These are phyloP conservation scores for Chionis minor DNA, from an alignment of 2,113 vertebrate species.

Conservation along the genomic window DNA sequence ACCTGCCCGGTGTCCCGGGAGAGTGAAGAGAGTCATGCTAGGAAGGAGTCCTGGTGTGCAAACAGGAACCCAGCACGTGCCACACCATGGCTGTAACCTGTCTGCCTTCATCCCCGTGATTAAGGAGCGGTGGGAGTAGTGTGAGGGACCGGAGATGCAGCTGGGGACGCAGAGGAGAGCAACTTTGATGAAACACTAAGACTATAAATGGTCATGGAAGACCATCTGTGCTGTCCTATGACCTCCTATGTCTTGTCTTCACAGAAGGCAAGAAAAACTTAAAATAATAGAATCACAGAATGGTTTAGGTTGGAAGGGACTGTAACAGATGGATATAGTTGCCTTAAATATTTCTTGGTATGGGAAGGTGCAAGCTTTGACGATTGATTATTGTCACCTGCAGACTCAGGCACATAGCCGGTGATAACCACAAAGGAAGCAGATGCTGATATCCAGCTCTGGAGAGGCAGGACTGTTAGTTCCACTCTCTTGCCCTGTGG, in stretches of 20 bases:
- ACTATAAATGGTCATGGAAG: not conserved
- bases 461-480: no score
- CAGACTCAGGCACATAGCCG: no score
- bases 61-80: not conserved
- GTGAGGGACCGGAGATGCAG: not conserved
- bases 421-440: no score
- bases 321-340: no score
- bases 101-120: not conserved
- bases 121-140: not conserved
- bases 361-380: no score
- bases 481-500: no score
- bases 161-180: not conserved
- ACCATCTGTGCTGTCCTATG: accelerated
- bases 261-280: not conserved
- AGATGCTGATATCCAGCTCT: no score
- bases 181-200: not conserved
- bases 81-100: not conserved
- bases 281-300: not conserved
- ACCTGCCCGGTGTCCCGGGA: not conserved
- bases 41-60: not conserved
- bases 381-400: no score
- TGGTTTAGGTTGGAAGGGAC: not conserved
- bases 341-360: no score
- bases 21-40: not conserved
- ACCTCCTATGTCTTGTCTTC: not conserved